Evolutionary conservation across 2,888 invertebrate species (phyloP).

Genomic region (Aspidiotus destructor): DNA sequence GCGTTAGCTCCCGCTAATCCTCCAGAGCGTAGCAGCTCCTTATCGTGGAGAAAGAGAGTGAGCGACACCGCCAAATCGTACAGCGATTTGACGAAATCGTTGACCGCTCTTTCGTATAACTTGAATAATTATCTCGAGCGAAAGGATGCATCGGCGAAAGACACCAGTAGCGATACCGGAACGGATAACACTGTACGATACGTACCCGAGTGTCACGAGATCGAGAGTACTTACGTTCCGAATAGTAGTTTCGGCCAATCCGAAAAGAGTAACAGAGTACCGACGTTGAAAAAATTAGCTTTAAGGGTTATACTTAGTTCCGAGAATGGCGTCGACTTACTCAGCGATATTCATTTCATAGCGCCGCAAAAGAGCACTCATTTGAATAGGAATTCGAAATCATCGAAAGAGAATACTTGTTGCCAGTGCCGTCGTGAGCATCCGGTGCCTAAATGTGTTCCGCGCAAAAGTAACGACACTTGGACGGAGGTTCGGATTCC

Average conservation of each 20-base stretch:
- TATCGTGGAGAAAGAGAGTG: background rate
- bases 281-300: conserved; percentile 21
- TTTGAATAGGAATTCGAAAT: background rate
- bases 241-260: background rate
- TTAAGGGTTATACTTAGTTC: conserved; percentile 9
- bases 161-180: conserved; percentile 21
- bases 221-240: conserved; percentile 7
- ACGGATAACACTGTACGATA: conserved; percentile 24
- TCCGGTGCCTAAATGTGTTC: background rate
- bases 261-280: background rate
- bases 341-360: conserved; percentile 25
- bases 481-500: background rate
- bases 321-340: conserved; percentile 20
- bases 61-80: background rate
- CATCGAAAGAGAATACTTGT: background rate
- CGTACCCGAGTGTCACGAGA: conserved; percentile 10
- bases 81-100: conserved; percentile 13
- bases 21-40: background rate
- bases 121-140: conserved; percentile 15
- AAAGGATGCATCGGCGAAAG: conserved; percentile 5
- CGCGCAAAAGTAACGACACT: background rate
- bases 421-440: conserved; percentile 1
- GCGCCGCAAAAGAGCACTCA: conserved; percentile 24
- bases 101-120: conserved; percentile 20
- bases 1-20: background rate